Conservation (phyloP, 2,888 invertebrate species). For the Lycophotia porphyrea region DNA sequence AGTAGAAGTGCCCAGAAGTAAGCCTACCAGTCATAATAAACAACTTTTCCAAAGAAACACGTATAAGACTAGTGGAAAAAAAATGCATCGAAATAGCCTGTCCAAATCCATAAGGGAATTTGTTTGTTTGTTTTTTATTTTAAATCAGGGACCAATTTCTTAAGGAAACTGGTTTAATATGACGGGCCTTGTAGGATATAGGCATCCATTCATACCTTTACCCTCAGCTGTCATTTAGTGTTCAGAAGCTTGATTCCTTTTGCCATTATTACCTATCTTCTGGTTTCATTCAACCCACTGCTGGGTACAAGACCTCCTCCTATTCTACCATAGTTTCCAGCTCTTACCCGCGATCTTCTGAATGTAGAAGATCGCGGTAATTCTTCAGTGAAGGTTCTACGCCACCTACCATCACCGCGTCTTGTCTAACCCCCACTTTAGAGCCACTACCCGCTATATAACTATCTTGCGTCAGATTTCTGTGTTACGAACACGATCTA, state of each 20-base stretch:
- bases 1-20: too few species aligned
- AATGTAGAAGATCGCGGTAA: too few species aligned
- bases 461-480: not conserved
- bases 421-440: not conserved
- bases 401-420: not conserved
- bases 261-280: not conserved
- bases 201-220: not conserved
- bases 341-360: too few species aligned
- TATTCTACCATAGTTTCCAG: not conserved
- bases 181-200: not conserved
- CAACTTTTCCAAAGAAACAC: too few species aligned
- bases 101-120: not conserved
- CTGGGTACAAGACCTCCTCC: not conserved
- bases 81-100: too few species aligned
- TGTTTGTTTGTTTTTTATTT: not conserved
- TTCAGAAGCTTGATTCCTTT: not conserved
- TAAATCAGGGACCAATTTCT: too few species aligned
- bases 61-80: too few species aligned
- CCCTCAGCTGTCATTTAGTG: not conserved
- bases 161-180: too few species aligned
- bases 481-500: not conserved
- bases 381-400: too few species aligned
- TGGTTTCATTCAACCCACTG: not conserved
- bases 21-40: too few species aligned
- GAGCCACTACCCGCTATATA: not conserved